A percentile compares a stretch with the other conserved stretches of the same genome.
These are phyloP conservation scores for Euproctis similis DNA, from an alignment of 2,888 invertebrate species.

Conservation along the genomic window DNA sequence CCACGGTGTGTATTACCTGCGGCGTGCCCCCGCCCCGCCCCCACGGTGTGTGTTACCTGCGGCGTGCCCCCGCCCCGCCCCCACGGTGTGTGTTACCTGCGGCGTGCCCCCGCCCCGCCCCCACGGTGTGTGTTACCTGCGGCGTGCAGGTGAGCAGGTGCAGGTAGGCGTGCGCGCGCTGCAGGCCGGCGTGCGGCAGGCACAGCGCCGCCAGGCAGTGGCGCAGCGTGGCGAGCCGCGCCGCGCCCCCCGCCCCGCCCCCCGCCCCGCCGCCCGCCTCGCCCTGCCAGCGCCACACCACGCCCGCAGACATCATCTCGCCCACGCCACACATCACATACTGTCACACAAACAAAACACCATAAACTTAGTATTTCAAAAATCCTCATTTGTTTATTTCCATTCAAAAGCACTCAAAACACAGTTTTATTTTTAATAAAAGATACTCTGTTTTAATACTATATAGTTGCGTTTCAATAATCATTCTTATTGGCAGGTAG, in stretches of 20 bases:
- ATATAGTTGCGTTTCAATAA: no score
- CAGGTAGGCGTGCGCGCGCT: slow-evolving; percentile 92
- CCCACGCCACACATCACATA: slow-evolving; percentile 95
- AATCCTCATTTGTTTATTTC: no score
- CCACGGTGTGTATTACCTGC: no score
- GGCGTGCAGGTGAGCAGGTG: slow-evolving; percentile 89
- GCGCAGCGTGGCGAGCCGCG: slow-evolving; percentile 13
- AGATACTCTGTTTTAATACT: no score
- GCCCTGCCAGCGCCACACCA: slow-evolving; percentile 64
- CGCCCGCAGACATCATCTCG: slow-evolving; percentile 84
- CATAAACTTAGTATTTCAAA: no score
- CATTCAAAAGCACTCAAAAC: no score
- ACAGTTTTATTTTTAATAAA: no score
- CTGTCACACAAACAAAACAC: slow-evolving; percentile 56
- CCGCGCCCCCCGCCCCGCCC: slow-evolving; percentile 18
- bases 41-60: slow-evolving; percentile 94
- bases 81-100: no score
- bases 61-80: slow-evolving; percentile 88
- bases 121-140: slow-evolving; percentile 72
- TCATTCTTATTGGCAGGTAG: no score
- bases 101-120: slow-evolving; percentile 38
- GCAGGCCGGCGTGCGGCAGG: slow-evolving; percentile 75
- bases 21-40: slow-evolving; percentile 83
- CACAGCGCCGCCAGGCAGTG: slow-evolving; percentile 61
- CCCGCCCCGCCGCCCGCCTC: slow-evolving; percentile 18